These are phyloP conservation scores for Oryzias dopingdopingensis DNA, from an alignment of 2,797 vertebrate species.

Conservation along the genomic window DNA sequence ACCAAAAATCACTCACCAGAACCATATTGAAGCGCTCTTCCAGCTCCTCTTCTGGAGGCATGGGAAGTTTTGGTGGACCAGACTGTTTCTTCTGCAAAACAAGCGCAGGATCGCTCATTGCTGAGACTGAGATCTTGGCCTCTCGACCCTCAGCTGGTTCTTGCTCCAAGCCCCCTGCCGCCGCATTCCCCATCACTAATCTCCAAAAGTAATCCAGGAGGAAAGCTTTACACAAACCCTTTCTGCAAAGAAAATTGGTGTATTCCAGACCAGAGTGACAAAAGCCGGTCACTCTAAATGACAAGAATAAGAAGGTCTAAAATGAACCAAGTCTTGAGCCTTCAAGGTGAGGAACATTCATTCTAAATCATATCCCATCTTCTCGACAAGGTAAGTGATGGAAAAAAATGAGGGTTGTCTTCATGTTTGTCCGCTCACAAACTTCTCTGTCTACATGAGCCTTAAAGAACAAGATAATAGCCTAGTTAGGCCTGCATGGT, in stretches of 20 bases:
- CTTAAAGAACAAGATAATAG: constrained; percentile 12
- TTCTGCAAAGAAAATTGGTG: constrained; percentile 42
- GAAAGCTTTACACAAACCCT: constrained; percentile 50
- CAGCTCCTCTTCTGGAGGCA: constrained; percentile 86
- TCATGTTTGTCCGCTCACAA: constrained; percentile 43
- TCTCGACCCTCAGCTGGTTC: constrained; percentile 74
- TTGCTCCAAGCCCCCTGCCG: constrained; percentile 77
- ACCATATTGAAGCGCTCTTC: constrained; percentile 88
- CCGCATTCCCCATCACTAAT: constrained; percentile 90
- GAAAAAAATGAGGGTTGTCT: constrained; percentile 15
- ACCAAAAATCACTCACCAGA: constrained; percentile 82
- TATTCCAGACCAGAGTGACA: constrained; percentile 38
- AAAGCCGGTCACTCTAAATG: constrained; percentile 29
- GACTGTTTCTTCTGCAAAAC: constrained; percentile 75
- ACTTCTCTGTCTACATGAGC: constrained; percentile 10
- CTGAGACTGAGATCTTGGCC: constrained; percentile 58
- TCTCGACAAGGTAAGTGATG: constrained; percentile 25
- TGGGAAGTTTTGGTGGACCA: constrained; percentile 81
- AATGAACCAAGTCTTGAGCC: constrained; percentile 27
- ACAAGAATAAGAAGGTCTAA: constrained; percentile 11
- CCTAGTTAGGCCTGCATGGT: constrained; percentile 3
- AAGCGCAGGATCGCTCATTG: constrained; percentile 61
- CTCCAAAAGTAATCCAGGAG: constrained; percentile 82
- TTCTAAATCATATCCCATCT: constrained; percentile 27
- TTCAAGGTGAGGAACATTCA: constrained; percentile 28